These are phyloP conservation scores for Drosophila aff. DNA, from an alignment of 1,140 invertebrate genomes.

Conservation along the genomic window DNA sequence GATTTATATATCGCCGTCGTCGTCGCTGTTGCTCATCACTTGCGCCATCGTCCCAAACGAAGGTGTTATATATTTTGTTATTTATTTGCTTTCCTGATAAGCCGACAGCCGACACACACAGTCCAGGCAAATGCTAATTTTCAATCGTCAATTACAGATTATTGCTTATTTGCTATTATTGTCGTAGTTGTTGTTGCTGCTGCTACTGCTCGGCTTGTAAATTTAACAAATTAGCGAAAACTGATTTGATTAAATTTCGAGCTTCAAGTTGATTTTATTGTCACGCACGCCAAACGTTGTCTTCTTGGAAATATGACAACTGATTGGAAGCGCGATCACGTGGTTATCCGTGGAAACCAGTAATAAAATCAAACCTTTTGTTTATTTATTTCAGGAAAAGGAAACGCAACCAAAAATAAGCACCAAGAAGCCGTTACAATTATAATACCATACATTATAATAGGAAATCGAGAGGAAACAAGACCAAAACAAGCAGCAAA, in stretches of 20 bases:
- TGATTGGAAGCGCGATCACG: slow-evolving; percentile 20
- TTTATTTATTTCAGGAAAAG: slow-evolving; percentile 53
- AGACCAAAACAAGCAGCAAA: slow-evolving; percentile 34
- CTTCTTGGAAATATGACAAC: slow-evolving; percentile 22
- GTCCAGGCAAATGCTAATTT: slow-evolving; percentile 70
- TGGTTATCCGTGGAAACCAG: slow-evolving; percentile 2
- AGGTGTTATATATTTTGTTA: slow-evolving; percentile 79
- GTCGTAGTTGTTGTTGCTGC: slow-evolving; percentile 37
- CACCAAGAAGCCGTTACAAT: slow-evolving; percentile 37
- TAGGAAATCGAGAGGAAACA: slow-evolving; percentile 22
- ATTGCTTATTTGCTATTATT: slow-evolving; percentile 23
- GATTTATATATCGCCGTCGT: slow-evolving; percentile 57
- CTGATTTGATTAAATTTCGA: slow-evolving; percentile 80
- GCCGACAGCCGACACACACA: slow-evolving; percentile 27
- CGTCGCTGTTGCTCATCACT: slow-evolving; percentile 37
- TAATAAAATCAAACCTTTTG: not conserved
- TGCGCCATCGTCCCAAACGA: slow-evolving; percentile 48
- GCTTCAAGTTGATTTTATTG: slow-evolving; percentile 61
- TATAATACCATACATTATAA: slow-evolving; percentile 41
- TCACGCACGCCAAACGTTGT: slow-evolving; percentile 44
- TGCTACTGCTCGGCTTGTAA: slow-evolving; percentile 61
- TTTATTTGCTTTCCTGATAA: slow-evolving; percentile 82
- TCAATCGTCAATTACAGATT: slow-evolving; percentile 55
- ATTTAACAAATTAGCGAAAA: slow-evolving; percentile 81
- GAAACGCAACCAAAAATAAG: slow-evolving; percentile 55